Evolutionary conservation across 2,113 vertebrate species (phyloP), one percentile per base, ranked within the genome.

Genomic region (Callorhinus ursinus): DNA sequence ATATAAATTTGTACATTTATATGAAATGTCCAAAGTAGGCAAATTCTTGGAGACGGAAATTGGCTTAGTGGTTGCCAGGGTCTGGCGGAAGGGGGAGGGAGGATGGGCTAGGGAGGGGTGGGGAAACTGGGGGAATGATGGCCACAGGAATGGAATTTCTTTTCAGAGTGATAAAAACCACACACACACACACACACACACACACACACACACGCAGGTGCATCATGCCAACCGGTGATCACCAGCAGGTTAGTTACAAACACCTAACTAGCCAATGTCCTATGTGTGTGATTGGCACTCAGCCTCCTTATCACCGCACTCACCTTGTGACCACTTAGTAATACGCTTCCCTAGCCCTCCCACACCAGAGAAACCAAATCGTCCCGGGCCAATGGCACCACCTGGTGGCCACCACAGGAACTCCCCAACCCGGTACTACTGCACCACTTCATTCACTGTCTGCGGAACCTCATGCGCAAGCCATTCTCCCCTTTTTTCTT

Each of bases 401-500:
- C 92, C 97, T 98, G 69, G 90, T 96, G 97, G 94, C n/a, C 59
- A 85, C 9, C 2, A 3, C 24, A 14, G 46, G 89, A 82, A 96
- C 22, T 93, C 18, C 61, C 61, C 69, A 4, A 24, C 13, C 9
- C 1, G 13, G 24, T 5, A 24, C 28, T 87, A n/a, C 51, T 33
- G 21, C 4, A 26, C 28, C 0, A 7, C 3, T n/a, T 63, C 33
- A 24, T 19, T 21, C 2, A 4, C 3, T 0, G 4, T 28, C 39
- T 2, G 3, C 0, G 22, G 24, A 59, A 59, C 18, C 13, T 86
- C 33, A 3, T 9, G 22, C 13, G 28, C 0, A 36, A 69, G 49
- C 7, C 39, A 15, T 59, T 61, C 77, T 86, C 33, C n/a, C 67
- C 67, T 87, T 12, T 61, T 67, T 59, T 28, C 36, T 84, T n/a